Evolutionary conservation across 2,888 invertebrate species (phyloP).

Genomic region (Calameuta filiformis): DNA sequence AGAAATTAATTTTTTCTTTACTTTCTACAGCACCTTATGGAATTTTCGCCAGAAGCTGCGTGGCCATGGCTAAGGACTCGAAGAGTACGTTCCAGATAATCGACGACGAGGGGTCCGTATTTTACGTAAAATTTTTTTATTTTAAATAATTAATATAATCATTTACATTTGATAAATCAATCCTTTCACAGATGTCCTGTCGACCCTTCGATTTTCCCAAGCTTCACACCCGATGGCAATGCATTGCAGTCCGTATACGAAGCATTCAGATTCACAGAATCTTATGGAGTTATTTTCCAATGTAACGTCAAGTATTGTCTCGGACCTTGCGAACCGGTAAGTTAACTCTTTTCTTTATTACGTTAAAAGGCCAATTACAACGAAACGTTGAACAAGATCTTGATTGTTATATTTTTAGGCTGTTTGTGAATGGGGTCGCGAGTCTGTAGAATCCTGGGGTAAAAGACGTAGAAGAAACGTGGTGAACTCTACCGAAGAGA

Average conservation of each 20-base stretch:
- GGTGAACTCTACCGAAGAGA: constrained; percentile 73
- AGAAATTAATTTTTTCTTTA: neutral
- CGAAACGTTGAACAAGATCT: neutral
- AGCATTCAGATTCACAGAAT: constrained; percentile 95
- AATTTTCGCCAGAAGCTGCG: constrained; percentile 94
- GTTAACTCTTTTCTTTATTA: constrained; percentile 46
- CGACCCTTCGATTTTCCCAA: constrained; percentile 93
- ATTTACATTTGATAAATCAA: neutral
- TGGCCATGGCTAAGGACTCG: constrained; percentile 96
- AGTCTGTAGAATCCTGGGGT: constrained; percentile 91
- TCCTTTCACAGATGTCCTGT: constrained; percentile 79
- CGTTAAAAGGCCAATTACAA: constrained; percentile 7
- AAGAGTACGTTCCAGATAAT: constrained; percentile 97
- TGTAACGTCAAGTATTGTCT: constrained; percentile 97
- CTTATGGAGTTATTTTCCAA: constrained; percentile 96
- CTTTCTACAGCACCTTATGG: constrained; percentile 87
- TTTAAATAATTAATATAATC: neutral
- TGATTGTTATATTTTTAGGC: constrained; percentile 70
- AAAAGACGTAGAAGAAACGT: constrained; percentile 84
- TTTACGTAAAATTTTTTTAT: neutral
- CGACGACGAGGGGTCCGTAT: constrained; percentile 86
- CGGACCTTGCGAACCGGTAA: constrained; percentile 92
- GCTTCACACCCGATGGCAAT: constrained; percentile 90
- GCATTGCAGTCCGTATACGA: constrained; percentile 92
- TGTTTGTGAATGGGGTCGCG: constrained; percentile 91